A percentile compares a stretch with the other conserved stretches of the same genome.
Conservation (phyloP, 2,113 vertebrate species). For the Daphoenositta chrysoptera region DNA sequence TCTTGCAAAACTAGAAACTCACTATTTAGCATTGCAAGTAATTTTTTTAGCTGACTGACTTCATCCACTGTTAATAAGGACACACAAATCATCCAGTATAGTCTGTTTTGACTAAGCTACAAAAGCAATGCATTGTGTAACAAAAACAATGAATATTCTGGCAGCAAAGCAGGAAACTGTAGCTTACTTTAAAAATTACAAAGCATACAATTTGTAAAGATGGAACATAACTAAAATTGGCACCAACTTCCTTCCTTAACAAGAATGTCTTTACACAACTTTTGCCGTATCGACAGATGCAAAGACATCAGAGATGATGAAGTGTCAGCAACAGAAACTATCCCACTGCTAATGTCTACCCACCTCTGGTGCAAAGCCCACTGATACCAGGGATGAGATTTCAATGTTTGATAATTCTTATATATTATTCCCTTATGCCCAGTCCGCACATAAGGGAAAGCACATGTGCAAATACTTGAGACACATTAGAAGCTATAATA, state of each 20-base stretch:
- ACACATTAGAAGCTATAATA: constrained; percentile 58
- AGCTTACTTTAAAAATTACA: background rate
- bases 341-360: background rate
- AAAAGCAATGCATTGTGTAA: background rate
- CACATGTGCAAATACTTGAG: background rate
- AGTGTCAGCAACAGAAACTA: background rate
- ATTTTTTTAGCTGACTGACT: background rate
- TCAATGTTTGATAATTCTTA: background rate
- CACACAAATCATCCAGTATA: background rate
- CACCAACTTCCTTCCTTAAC: background rate
- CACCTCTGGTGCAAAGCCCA: background rate
- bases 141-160: background rate
- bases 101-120: background rate
- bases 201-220: background rate
- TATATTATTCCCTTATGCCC: too few species aligned
- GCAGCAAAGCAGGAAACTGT: background rate
- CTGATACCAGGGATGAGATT: background rate
- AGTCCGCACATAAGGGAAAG: background rate
- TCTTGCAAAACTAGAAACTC: background rate
- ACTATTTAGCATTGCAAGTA: background rate
- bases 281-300: background rate
- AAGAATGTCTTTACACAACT: background rate
- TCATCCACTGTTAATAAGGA: background rate
- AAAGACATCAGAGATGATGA: background rate
- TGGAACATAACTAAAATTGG: background rate